These are phyloP conservation scores for Opisthograptis luteolata DNA, from an alignment of 2,888 invertebrate genomes.

Conservation along the genomic window DNA sequence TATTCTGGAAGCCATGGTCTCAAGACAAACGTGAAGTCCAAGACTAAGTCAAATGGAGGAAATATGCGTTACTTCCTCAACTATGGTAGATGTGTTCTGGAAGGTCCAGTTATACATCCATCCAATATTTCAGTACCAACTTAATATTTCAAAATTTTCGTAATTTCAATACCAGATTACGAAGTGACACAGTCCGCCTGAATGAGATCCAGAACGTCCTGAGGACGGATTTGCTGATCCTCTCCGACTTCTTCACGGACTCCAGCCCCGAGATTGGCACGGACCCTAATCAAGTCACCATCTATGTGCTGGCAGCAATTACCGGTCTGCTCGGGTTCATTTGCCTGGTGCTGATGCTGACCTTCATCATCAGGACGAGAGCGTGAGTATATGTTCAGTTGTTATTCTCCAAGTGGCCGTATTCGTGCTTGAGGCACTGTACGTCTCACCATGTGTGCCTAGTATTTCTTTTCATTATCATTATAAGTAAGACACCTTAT, in stretches of 20 bases:
- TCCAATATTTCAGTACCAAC: not conserved
- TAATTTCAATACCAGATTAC: constrained; percentile 53
- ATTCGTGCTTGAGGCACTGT: no score
- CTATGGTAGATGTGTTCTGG: no score
- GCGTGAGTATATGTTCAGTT: constrained; percentile 70
- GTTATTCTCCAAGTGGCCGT: no score
- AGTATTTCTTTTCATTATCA: no score
- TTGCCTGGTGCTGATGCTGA: constrained; percentile 72
- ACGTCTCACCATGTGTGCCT: no score
- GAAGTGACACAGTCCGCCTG: constrained; percentile 73
- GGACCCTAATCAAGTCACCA: constrained; percentile 61
- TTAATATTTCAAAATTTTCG: not conserved
- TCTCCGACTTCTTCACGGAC: constrained; percentile 76
- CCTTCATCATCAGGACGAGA: constrained; percentile 83
- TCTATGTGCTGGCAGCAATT: constrained; percentile 83
- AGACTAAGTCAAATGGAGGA: no score
- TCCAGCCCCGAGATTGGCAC: constrained; percentile 47
- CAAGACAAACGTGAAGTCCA: no score
- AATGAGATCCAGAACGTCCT: constrained; percentile 67
- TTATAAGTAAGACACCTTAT: no score
- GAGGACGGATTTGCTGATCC: constrained; percentile 57
- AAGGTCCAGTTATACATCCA: no score
- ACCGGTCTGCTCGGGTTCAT: constrained; percentile 79
- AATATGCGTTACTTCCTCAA: no score
- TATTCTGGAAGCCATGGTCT: no score